Conservation (phyloP, 2,888 invertebrate genomes). For the Theodoxus fluviatilis region DNA sequence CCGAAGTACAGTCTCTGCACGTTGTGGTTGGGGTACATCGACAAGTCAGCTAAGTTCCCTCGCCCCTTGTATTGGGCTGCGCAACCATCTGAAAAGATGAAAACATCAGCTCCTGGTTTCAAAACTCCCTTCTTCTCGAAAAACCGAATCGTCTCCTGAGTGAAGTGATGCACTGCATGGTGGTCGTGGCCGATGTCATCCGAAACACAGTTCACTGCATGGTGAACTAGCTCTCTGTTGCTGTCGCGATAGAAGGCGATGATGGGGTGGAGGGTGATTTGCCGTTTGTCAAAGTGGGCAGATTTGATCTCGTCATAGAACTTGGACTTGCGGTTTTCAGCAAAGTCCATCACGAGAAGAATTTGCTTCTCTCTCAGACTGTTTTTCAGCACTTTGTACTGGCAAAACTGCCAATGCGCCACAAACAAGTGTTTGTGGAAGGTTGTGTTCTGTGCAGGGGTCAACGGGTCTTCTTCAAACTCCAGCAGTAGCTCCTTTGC, state of each 20-base stretch:
- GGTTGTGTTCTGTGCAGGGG: not conserved
- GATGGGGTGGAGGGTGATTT: slow-evolving; percentile 23
- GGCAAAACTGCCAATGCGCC: slow-evolving; percentile 19
- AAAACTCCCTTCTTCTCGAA: not conserved
- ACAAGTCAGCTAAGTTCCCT: slow-evolving; percentile 4
- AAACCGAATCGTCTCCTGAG: not conserved
- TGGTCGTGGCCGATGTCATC: slow-evolving; percentile 23
- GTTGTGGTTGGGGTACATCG: not conserved
- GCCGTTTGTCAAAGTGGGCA: slow-evolving; percentile 14
- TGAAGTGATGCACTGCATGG: slow-evolving; percentile 19
- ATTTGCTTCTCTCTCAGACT: not conserved
- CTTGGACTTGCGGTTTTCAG: slow-evolving; percentile 18
- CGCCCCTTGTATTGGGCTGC: slow-evolving; percentile 19
- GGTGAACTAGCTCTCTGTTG: not conserved
- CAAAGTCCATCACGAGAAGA: slow-evolving; percentile 19
- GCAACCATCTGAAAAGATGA: slow-evolving; percentile 17
- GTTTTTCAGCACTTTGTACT: not conserved
- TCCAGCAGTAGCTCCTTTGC: not conserved
- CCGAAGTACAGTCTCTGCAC: slow-evolving; percentile 10
- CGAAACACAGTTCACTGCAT: slow-evolving; percentile 1
- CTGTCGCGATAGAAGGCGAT: not conserved
- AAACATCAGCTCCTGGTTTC: not conserved
- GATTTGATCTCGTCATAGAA: slow-evolving; percentile 14
- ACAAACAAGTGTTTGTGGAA: not conserved
- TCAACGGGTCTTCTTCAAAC: not conserved